Evolutionary conservation across 2,113 vertebrate species (phyloP), one percentile per base, ranked within the genome.

Genomic region (Charina bottae): DNA sequence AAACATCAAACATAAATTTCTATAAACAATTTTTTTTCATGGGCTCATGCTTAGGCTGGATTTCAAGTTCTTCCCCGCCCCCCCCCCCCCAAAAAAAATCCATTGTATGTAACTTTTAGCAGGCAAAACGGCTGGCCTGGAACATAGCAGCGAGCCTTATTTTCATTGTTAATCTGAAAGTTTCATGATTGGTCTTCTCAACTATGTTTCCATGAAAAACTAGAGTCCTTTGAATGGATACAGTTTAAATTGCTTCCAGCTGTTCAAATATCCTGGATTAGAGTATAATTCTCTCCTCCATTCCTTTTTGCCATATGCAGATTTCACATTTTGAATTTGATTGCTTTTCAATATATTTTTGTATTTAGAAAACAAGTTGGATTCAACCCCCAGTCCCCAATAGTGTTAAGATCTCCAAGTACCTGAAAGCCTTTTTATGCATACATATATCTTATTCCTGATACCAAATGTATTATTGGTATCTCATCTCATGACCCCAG

Each of bases 11-110:
- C 92, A 89, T 72, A 89, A 12, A 62, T 15, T 49, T 85, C 91
- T 93, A 95, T 85, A 94, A 95, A 92, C 12, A 56, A 92, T 12
- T 60, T 87, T 93, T 93, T 94, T 96, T 95, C 55, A 92, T 87
- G 59, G 93, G 91, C 85, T 89, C 90, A 87, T 23, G 56, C 72
- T 85, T 56, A 84, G 96, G 88, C 89, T 92, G 88, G 33, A 91
- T 93, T 96, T 96, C 94, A 93, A 60, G 19, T 94, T 94, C 93
- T 92, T 89, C 83, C 11, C 62, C 10, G n/a, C n/a, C 42, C 42
- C 42, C 42, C 42, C 2, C 42, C 33, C 28, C 24, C 55, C 49
- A n/a, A 83, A 91, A 89, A 72, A 91, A 93, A 93, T 85, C 86
- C 59, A 85, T 89, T 89, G 78, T 89, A 59, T 89, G 46, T 85